Evolutionary conservation across 2,113 vertebrate species (phyloP).

Genomic region (Megatriorchis doriae): DNA sequence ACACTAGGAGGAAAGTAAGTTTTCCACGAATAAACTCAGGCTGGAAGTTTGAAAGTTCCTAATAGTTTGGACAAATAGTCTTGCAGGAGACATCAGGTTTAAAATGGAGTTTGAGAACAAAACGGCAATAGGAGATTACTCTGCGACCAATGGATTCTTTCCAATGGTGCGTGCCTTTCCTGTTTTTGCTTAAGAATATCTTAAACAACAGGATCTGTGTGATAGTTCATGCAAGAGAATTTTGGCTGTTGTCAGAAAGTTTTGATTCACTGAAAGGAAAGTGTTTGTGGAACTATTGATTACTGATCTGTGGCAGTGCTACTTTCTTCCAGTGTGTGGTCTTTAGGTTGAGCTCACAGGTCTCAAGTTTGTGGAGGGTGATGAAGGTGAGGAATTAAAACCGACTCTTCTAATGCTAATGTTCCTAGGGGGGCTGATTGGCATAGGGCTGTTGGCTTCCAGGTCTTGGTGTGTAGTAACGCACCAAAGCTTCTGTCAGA

Average conservation of each 20-base stretch:
- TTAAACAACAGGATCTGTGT: neutral
- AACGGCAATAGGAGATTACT: neutral
- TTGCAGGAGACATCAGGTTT: neutral
- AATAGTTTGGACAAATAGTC: neutral
- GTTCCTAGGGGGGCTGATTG: neutral
- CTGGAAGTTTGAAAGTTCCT: neutral
- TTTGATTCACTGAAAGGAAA: neutral
- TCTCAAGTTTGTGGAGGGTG: neutral
- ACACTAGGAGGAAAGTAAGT: neutral
- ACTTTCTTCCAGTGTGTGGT: neutral
- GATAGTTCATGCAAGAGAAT: neutral
- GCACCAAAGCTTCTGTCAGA: neutral
- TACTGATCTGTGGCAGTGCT: neutral
- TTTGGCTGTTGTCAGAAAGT: neutral
- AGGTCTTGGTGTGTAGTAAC: neutral
- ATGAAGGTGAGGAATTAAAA: neutral
- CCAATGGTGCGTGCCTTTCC: neutral
- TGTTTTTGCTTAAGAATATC: neutral
- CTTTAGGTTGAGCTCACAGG: neutral
- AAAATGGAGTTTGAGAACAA: neutral
- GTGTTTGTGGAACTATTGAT: neutral
- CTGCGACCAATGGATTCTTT: neutral
- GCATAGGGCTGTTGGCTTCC: neutral
- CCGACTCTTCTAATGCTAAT: neutral
- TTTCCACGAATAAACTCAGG: neutral